phyloP scores from a whole-genome alignment of 2,797 vertebrate genomes.

The Enteromius paludinosus region DNA sequence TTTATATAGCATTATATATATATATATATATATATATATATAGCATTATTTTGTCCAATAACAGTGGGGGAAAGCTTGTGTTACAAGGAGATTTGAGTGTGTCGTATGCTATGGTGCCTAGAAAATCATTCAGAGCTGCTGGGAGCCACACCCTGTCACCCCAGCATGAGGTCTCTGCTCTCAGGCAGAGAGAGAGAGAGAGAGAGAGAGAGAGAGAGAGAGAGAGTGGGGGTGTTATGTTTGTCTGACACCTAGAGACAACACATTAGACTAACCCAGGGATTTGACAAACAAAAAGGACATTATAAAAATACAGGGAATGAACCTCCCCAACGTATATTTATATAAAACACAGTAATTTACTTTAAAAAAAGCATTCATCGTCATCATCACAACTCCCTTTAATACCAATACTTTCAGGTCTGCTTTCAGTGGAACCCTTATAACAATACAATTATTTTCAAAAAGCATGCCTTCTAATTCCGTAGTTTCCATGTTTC shows the following conservation, averaged over 20 bases:
- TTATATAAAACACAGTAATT: not conserved
- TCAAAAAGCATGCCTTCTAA: not conserved
- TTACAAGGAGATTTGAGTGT: not conserved
- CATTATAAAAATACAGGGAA: not conserved
- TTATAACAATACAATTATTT: not conserved
- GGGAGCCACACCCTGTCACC: slow-evolving; percentile 38
- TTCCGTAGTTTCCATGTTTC: not conserved
- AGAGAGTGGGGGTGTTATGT: not conserved
- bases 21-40: no score
- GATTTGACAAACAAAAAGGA: slow-evolving; percentile 19
- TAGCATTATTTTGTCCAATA: not conserved
- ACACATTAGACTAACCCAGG: slow-evolving; percentile 2
- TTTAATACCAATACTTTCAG: not conserved
- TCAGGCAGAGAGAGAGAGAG: not conserved
- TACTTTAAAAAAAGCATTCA: not conserved
- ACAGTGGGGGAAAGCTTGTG: not conserved
- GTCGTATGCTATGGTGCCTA: not conserved
- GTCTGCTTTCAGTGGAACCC: not conserved
- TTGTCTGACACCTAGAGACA: slow-evolving; percentile 1
- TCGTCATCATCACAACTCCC: not conserved
- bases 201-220: slow-evolving; percentile 7
- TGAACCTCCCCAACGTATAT: not conserved
- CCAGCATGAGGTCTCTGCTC: slow-evolving; percentile 14
- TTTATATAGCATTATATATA: not conserved
- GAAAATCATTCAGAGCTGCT: slow-evolving; percentile 28